Conservation (phyloP, 2,797 vertebrate genomes). For the Philypnodon macrostomus region DNA sequence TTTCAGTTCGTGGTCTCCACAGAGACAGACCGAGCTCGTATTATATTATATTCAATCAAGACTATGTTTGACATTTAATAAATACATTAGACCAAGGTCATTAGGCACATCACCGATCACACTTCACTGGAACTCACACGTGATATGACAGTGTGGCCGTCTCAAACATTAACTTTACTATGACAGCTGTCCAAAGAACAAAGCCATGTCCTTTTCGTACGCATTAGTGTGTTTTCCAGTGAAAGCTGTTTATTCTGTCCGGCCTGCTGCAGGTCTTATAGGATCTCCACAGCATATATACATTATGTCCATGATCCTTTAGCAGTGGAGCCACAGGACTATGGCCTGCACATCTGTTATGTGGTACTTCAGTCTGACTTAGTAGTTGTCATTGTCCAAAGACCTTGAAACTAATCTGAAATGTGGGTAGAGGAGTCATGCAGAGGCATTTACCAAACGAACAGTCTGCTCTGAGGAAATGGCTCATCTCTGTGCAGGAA, state of each 20-base stretch:
- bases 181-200: slow-evolving; percentile 16
- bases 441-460: slow-evolving; percentile 52
- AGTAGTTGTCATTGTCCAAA: slow-evolving; percentile 20
- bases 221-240: slow-evolving; percentile 16
- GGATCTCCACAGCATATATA: background rate
- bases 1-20: slow-evolving; percentile 2
- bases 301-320: slow-evolving; percentile 8
- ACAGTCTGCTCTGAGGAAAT: slow-evolving; percentile 53
- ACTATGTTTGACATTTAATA: slow-evolving; percentile 25
- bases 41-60: slow-evolving; percentile 28
- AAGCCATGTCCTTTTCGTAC: slow-evolving; percentile 15
- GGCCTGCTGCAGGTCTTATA: slow-evolving; percentile 5
- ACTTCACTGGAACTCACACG: slow-evolving; percentile 37
- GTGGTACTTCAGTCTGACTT: slow-evolving; percentile 19
- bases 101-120: slow-evolving; percentile 30
- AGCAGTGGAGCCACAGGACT: slow-evolving; percentile 15
- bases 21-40: slow-evolving; percentile 17
- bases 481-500: slow-evolving; percentile 56
- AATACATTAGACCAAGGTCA: slow-evolving; percentile 31
- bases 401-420: slow-evolving; percentile 31
- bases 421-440: slow-evolving; percentile 10
- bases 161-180: slow-evolving; percentile 26
- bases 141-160: slow-evolving; percentile 26
- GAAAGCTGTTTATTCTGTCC: slow-evolving; percentile 15
- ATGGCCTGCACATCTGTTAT: slow-evolving; percentile 10